Percentiles rank a stretch among this genome's conserved stretches.
phyloP scores from a whole-genome alignment of 1,140 invertebrate genomes.

The Drosophila funebris region DNA sequence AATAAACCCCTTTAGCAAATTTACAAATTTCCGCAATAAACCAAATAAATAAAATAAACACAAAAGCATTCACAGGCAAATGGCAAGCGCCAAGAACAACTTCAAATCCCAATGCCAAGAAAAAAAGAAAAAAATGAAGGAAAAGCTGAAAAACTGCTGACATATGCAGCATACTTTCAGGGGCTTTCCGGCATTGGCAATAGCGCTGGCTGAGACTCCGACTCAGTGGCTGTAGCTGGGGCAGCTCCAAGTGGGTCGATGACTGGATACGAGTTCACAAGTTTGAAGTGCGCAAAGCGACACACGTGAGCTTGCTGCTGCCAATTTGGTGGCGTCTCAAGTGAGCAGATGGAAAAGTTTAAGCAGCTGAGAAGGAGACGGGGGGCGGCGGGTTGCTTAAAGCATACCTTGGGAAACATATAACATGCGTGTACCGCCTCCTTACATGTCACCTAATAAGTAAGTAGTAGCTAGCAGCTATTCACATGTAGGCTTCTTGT shows the following conservation, averaged over 20 bases:
- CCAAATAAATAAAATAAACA: slow-evolving; percentile 75
- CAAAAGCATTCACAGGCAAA: slow-evolving; percentile 62
- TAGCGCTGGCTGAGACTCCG: no score
- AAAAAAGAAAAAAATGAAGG: background rate
- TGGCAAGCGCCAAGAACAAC: slow-evolving; percentile 48
- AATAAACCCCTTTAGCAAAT: slow-evolving; percentile 72
- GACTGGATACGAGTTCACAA: slow-evolving; percentile 58
- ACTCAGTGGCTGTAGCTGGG: slow-evolving; percentile 25
- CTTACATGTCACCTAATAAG: slow-evolving; percentile 50
- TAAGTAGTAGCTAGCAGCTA: slow-evolving; percentile 45
- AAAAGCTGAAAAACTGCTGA: slow-evolving; percentile 59
- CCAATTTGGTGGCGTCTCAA: slow-evolving; percentile 61
- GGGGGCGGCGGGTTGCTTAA: background rate
- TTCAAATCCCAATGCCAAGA: slow-evolving; percentile 59
- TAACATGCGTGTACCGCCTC: slow-evolving; percentile 27
- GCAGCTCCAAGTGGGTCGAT: slow-evolving; percentile 58
- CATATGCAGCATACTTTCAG: slow-evolving; percentile 59
- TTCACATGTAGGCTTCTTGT: background rate
- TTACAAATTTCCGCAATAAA: slow-evolving; percentile 80
- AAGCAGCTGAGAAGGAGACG: slow-evolving; percentile 28
- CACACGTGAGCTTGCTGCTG: slow-evolving; percentile 35
- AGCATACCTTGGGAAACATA: slow-evolving; percentile 30
- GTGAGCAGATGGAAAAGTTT: slow-evolving; percentile 56
- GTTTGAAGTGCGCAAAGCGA: slow-evolving; percentile 59
- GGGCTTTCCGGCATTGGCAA: slow-evolving; percentile 30